Base-by-base conservation (phyloP, 2,797 vertebrate genomes). In the Thalassophryne amazonica region DNA sequence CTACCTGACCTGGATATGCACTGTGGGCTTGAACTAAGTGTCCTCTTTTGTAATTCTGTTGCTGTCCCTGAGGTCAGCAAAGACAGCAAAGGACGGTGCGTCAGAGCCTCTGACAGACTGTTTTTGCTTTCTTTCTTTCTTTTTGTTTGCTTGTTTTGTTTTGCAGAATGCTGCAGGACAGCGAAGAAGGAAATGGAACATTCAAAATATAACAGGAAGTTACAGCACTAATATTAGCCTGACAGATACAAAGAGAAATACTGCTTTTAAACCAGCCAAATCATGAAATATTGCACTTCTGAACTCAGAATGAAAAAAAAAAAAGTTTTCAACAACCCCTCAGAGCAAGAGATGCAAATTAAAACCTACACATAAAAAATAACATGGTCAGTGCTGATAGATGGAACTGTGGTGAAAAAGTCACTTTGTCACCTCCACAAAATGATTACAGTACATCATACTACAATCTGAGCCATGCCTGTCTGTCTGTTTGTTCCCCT, bases 181-280 rank as follows among this genome's bases (percentile, higher is more conserved):
- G 3, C 34, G 53, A 70, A 71, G 59, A 56, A 59, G 69, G 65
- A 74, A 79, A 67, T 57, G 57, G 52, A 59, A 67, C 21, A 57
- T 40, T 46, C 32, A 69, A 31, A 68, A 63, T 47, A 43, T 69
- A 80, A 58, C 70, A 78, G 81, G 81, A 87, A 81, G 78, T 78
- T 13, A 2, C 43, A 55, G 51, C 30, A 53, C 66, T 68, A 78
- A 80, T 75, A 70, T 77, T 61, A 73, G 60, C 63, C 52, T 53
- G 24, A 51, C 34, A 60, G 39, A 37, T 40, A 37, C 1, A 40
- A 8, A 51, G n/a, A 46, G 27, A 56, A 55, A 45, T 33, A 30
- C 13, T 43, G 34, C 3, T 21, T 28, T 60, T 57, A 15, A 24
- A 25, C 30, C 28, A 19, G 19, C 6, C n/a, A 19, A n/a, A 22